Conservation (phyloP, 2,888 invertebrate species). For the Hypselothyrea guttata region DNA sequence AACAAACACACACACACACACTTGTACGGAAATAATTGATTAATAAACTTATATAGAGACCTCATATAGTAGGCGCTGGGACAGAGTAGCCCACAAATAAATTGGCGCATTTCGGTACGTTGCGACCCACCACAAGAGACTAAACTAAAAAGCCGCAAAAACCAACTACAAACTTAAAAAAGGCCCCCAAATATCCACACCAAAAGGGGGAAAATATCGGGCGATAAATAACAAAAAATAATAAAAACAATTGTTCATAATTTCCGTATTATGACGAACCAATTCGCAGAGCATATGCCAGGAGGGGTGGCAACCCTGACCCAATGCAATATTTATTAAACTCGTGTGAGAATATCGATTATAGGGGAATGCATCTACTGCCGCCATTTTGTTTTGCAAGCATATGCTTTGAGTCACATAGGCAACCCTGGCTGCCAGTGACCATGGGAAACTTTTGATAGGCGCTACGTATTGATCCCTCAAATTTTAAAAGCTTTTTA, state of each 20-base stretch:
- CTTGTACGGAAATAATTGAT: slow-evolving; percentile 9
- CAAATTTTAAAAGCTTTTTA: slow-evolving; percentile 63
- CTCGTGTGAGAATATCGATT: slow-evolving; percentile 13
- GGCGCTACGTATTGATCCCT: slow-evolving; percentile 43
- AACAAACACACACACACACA: slow-evolving; percentile 4
- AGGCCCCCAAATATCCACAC: no score
- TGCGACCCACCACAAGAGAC: neutral
- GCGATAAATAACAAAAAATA: neutral
- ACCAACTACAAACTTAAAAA: neutral
- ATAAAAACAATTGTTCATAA: neutral
- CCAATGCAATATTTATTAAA: slow-evolving; percentile 60
- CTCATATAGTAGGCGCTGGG: slow-evolving; percentile 31
- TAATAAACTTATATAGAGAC: slow-evolving; percentile 29
- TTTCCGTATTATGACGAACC: neutral
- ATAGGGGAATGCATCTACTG: neutral
- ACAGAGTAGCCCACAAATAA: slow-evolving; percentile 63
- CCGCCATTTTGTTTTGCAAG: no score
- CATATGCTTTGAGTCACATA: no score
- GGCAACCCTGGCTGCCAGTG: no score
- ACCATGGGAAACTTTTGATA: slow-evolving; percentile 24
- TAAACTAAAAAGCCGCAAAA: slow-evolving; percentile 1
- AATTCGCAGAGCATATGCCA: neutral
- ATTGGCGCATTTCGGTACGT: slow-evolving; percentile 58
- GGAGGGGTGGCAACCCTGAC: slow-evolving; percentile 34
- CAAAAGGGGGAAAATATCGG: no score